A percentile compares a stretch with the other conserved stretches of the same genome.
Conservation (phyloP, 2,113 vertebrate genomes). For the Myotis yumanensis region DNA sequence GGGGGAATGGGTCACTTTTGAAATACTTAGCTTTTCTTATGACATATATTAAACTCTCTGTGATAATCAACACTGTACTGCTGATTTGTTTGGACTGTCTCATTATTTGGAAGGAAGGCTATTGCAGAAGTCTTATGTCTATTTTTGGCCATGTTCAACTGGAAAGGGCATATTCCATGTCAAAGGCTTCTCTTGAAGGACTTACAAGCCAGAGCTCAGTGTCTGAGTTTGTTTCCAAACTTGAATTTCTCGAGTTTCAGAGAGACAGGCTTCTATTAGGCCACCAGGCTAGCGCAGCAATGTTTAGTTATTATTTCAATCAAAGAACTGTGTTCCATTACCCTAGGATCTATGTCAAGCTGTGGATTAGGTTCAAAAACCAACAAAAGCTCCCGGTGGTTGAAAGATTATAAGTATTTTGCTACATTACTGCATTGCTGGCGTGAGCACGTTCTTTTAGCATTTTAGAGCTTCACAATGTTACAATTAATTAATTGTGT, state of each 20-base stretch:
- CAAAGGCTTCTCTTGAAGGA: slow-evolving; percentile 48
- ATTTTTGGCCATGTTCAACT: slow-evolving; percentile 21
- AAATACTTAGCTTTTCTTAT: neutral
- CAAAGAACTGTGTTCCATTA: slow-evolving; percentile 83
- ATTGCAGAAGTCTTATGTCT: slow-evolving; percentile 40
- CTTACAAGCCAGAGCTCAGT: slow-evolving; percentile 32
- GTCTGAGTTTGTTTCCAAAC: slow-evolving; percentile 68
- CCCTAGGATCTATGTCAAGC: slow-evolving; percentile 82
- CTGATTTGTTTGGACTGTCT: slow-evolving; percentile 40
- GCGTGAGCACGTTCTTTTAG: slow-evolving; percentile 77
- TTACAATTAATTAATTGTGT: slow-evolving; percentile 83
- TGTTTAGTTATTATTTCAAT: slow-evolving; percentile 83
- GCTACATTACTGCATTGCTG: slow-evolving; percentile 81
- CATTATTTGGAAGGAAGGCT: slow-evolving; percentile 4
- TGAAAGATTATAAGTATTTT: slow-evolving; percentile 84
- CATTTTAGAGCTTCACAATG: slow-evolving; percentile 76
- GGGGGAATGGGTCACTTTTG: neutral
- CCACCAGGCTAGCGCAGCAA: slow-evolving; percentile 62
- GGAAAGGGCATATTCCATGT: slow-evolving; percentile 22
- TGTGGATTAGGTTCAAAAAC: slow-evolving; percentile 83
- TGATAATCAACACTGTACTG: neutral
- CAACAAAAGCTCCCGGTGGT: slow-evolving; percentile 82
- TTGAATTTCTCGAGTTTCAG: slow-evolving; percentile 63
- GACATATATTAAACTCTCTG: neutral
- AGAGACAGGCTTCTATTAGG: slow-evolving; percentile 51